Percentiles rank a stretch among this genome's conserved stretches.
phyloP scores from a whole-genome alignment of 1,140 invertebrate species.

The Bilobella aurantiaca region DNA sequence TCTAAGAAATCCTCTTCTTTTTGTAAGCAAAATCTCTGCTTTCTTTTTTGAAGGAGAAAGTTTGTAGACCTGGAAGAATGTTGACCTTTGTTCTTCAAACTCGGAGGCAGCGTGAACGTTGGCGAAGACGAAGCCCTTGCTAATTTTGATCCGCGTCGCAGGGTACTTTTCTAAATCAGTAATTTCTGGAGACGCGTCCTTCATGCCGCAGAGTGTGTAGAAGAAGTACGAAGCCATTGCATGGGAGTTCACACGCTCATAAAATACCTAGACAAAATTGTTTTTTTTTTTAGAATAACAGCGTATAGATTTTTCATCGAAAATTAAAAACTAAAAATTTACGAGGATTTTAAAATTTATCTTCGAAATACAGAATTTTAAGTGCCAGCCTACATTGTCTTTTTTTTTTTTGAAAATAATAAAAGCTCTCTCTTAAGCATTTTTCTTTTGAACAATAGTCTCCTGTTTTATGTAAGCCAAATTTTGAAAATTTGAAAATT shows the following conservation, averaged over 20 bases:
- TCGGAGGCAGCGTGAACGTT: conserved; percentile 66
- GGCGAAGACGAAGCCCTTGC: conserved; percentile 71
- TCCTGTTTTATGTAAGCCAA: too few relatives aligned
- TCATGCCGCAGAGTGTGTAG: conserved; percentile 64
- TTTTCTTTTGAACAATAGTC: too few relatives aligned
- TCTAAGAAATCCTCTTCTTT: too few relatives aligned
- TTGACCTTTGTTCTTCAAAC: conserved; percentile 70
- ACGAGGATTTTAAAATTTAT: too few relatives aligned
- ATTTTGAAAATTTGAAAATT: too few relatives aligned
- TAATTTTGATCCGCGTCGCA: conserved; percentile 64
- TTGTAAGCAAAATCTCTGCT: too few relatives aligned
- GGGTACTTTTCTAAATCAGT: conserved; percentile 55
- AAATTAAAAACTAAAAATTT: background rate
- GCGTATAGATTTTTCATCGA: background rate
- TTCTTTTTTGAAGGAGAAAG: too few relatives aligned
- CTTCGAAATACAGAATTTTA: too few relatives aligned
- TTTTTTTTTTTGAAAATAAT: too few relatives aligned
- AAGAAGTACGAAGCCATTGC: conserved; percentile 66
- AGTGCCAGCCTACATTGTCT: too few relatives aligned
- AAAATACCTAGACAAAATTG: conserved; percentile 53
- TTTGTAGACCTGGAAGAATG: conserved; percentile 61
- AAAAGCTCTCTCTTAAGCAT: too few relatives aligned
- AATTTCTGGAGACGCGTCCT: conserved; percentile 65
- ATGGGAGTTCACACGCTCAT: conserved; percentile 72
- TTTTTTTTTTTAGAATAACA: background rate